Percentiles rank a stretch among this genome's conserved stretches.
These are phyloP conservation scores for Neodiprion lecontei DNA, from an alignment of 1,140 invertebrate species.

Conservation along the genomic window DNA sequence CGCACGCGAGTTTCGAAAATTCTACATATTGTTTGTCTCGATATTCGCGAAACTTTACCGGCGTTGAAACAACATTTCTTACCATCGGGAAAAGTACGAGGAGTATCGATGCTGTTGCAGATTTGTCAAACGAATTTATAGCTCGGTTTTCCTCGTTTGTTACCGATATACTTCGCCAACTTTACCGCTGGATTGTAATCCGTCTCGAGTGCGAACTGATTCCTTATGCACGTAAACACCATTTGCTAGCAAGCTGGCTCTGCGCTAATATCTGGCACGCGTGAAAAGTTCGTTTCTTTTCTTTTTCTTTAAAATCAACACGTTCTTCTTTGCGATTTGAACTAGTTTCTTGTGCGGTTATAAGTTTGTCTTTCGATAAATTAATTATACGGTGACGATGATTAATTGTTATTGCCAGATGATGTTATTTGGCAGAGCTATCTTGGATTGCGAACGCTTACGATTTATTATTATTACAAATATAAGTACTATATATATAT, in stretches of 20 bases:
- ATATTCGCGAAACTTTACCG: slow-evolving; percentile 10
- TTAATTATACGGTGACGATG: no score
- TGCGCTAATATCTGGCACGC: slow-evolving; percentile 37
- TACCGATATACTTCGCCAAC: no score
- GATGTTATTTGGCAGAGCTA: slow-evolving; percentile 37
- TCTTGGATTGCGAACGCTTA: slow-evolving; percentile 36
- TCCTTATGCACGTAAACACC: slow-evolving; percentile 40
- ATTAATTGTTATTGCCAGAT: slow-evolving; percentile 34
- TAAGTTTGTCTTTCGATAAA: no score
- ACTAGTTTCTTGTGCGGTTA: no score
- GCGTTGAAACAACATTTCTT: background rate
- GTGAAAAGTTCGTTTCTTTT: slow-evolving; percentile 9
- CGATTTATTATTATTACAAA: slow-evolving; percentile 24
- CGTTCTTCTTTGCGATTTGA: no score
- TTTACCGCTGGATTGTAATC: no score
- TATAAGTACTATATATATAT: slow-evolving; percentile 22
- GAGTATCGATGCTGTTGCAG: background rate
- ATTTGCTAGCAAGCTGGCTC: slow-evolving; percentile 42
- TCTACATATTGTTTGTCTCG: slow-evolving; percentile 12
- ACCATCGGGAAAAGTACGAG: no score
- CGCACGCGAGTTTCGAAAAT: background rate
- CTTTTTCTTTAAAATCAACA: slow-evolving; percentile 14
- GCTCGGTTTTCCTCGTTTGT: no score
- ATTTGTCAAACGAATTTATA: background rate
- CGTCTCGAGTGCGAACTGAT: slow-evolving; percentile 39